Base-by-base conservation (phyloP, 2,113 vertebrate species). In the Acrocephalus kingi region DNA sequence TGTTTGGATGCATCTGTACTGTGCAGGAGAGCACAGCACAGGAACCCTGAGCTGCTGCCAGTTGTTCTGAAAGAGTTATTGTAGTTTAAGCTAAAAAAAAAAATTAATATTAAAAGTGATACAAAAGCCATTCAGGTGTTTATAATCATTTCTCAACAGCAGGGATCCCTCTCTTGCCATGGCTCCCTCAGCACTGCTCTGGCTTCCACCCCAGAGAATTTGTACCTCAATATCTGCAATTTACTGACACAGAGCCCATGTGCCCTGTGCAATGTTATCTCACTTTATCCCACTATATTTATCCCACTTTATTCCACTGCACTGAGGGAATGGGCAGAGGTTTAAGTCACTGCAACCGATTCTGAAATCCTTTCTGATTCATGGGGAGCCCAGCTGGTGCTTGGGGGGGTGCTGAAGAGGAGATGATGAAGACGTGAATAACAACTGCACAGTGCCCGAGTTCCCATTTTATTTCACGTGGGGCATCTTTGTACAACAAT, bases 311-410 rank as follows among this genome's bases (percentile, higher is more conserved):
- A 17, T 55, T 51, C 56, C 41, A 0, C 66, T 45, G 30, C 22
- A 41, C 39, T 1, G 22, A 78, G 30, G 27, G 74, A 72, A 25
- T 1, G 7, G 46, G 49, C 19, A 51, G 15, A 67, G 72, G 43
- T 4, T 58, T 41, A 4, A 7, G 1, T 8, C 59, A 33, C 5
- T 1, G 7, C 23, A 68, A 69, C 0, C 15, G 39, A 1, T 19
- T 23, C 37, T 76, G 21, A 52, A 90, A 68, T 61, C 25, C 56
- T 61, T 37, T 56, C 8, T 56, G 68, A 11, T 62, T 54, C 20
- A 5, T 1, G 63, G 43, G 7, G 46, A 69, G 46, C 69, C 31
- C 20, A 30, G 0, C 0, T 55, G 75, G 63, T 1, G 4, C 39
- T 21, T 33, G 31, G 35, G 41, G 41, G 59, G 49, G 28, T 22